These are phyloP conservation scores for Netelia melanura DNA, from an alignment of 2,888 invertebrate genomes.

Conservation along the genomic window DNA sequence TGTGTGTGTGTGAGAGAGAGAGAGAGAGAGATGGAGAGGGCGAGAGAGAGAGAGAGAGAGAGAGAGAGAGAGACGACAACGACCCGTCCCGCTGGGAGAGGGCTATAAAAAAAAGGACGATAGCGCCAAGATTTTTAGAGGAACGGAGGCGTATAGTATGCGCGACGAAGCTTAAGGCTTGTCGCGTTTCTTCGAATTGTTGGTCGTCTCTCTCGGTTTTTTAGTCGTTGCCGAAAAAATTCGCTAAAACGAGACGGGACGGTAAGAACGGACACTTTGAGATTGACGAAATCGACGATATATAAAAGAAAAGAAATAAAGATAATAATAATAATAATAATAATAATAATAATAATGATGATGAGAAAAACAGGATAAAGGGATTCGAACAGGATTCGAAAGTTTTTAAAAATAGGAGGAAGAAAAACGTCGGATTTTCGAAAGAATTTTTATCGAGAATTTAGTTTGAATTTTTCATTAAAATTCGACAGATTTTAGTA, in stretches of 20 bases:
- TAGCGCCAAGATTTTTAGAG: constrained; percentile 45
- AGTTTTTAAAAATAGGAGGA: not conserved
- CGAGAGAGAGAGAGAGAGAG: not conserved
- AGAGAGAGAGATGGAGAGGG: constrained; percentile 4
- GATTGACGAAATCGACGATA: constrained; percentile 1
- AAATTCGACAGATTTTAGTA: too few relatives aligned
- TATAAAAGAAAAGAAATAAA: constrained; percentile 16
- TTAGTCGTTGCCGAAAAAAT: not conserved
- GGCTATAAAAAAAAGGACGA: constrained; percentile 51
- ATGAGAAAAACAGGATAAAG: not conserved
- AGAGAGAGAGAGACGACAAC: constrained; percentile 40
- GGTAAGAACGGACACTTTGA: not conserved
- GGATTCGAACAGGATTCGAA: not conserved
- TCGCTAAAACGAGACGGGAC: not conserved
- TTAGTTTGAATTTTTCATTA: too few relatives aligned
- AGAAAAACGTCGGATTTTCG: not conserved
- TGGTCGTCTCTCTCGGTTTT: not conserved
- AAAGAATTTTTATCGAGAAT: not conserved
- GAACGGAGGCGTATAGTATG: constrained; percentile 40
- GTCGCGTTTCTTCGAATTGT: constrained; percentile 55
- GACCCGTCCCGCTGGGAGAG: constrained; percentile 59
- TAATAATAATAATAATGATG: not conserved
- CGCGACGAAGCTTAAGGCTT: not conserved
- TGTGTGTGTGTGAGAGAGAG: not conserved
- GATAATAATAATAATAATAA: not conserved